phyloP scores from a whole-genome alignment of 53 echinoderm and acorn worm species.

The Arbacia lixula region DNA sequence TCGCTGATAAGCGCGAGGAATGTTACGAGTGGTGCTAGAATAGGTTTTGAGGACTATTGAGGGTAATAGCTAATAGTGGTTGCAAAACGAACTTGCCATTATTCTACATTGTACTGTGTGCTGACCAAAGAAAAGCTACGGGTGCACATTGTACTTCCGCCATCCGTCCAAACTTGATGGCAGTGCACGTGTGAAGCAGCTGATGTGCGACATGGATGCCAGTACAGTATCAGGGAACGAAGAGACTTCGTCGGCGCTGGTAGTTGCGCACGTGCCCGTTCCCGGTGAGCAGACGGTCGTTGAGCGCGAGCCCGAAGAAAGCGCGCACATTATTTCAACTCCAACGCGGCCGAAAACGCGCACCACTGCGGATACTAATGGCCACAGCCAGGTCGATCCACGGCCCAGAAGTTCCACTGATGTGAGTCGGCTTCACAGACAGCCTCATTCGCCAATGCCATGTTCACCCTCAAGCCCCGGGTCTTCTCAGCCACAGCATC shows the following conservation, averaged over 20 bases:
- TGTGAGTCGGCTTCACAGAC: background rate
- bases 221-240: background rate
- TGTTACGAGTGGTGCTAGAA: too few relatives aligned
- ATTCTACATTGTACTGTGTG: too few relatives aligned
- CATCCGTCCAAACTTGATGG: background rate
- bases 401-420: constrained; percentile 23
- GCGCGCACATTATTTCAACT: background rate
- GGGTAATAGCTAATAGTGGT: too few relatives aligned
- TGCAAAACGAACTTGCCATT: too few relatives aligned
- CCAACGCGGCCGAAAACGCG: constrained; percentile 8
- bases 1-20: background rate
- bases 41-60: too few relatives aligned
- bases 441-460: background rate
- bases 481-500: background rate
- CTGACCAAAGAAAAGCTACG: too few relatives aligned
- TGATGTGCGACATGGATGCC: constrained; percentile 1
- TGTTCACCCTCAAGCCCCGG: background rate
- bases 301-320: background rate
- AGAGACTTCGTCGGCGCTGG: background rate
- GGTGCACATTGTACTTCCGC: background rate
- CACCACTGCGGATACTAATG: constrained; percentile 6
- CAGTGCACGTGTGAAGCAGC: background rate
- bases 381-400: constrained; percentile 12
- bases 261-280: background rate
- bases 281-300: background rate